Evolutionary conservation across 2,113 vertebrate genomes (phyloP), one percentile per base, ranked within the genome.

Genomic region (Willisornis vidua): DNA sequence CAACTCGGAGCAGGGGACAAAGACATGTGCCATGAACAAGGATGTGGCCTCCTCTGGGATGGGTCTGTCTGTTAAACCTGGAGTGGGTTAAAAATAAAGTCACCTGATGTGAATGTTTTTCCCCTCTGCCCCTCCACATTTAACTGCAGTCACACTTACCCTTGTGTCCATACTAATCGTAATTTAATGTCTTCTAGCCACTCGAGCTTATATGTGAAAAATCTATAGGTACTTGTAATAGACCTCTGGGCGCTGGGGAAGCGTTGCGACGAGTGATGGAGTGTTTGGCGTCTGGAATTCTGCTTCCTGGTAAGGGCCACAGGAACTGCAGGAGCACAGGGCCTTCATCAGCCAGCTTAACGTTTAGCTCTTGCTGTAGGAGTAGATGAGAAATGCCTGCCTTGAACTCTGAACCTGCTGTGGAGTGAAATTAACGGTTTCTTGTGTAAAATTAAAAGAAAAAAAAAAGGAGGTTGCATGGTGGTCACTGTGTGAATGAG

Each of bases 201-300:
- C 98, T 99, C 97, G 99, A 99, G 98, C 99, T 99, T 81, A 99
- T 99, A 97, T 99, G 99, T 97, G 99, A 99, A 98, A 99, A 99
- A 98, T 99, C 99, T 95, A 99, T 99, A 93, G 99, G 99, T 96
- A 99, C 99, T 94, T 99, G 99, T 98, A 99, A 99, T 98, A 98
- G 99, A 98, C 99, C 99, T 62, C 95, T 99, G 94, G 99, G 99
- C 15, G 99, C 99, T 45, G 99, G 99, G 95, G 99, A 99, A 97
- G 99, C 99, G 11, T 98, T 99, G 96, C 99, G 99, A 82, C 98
- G 99, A 97, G 99, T 99, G 96, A 99, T 99, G 99, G 99, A 99
- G 98, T 99, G 99, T 94, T 97, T 99, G 96, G 99, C 99, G 67
- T 99, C 99, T 71, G 99, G 99, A 97, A 99, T 99, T 92, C 98